Base-by-base conservation (phyloP, 2,113 vertebrate species). In the Sinocyclocheilus anophthalmus region DNA sequence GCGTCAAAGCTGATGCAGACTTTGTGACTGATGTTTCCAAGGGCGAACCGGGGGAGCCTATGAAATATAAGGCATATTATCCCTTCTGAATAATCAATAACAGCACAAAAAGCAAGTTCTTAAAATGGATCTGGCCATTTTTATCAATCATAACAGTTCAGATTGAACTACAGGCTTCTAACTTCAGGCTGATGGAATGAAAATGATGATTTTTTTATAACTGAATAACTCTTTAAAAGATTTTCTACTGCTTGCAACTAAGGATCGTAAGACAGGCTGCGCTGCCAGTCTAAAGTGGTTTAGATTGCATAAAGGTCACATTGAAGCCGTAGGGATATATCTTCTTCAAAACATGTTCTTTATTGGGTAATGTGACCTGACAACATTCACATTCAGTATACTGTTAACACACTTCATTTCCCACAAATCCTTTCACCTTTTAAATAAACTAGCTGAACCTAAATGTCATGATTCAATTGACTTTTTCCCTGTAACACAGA, bases 1-100 rank as follows among this genome's bases (percentile, higher is more conserved):
- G 90, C 0, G 94, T 97, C 86, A 98, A 93, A 7, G 94, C 94
- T 2, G 96, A 95, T 77, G 96, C 78, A 1, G 96, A 96, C 90
- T 97, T 99, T 88, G 95, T 96, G 93, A 98, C 95, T 61, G 95
- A 90, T 85, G 97, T 93, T 50, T 96, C 95, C 90, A 93, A 87
- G 1, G 98, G 98, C 0, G 97, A 93, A 1, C 97, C 96, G 0
- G 98, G 98, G 65, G 97, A 95, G 10, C 98, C 98, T 98, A 91
- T 1, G 24, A 50, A 26, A 4, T 76, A 85, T 5, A 67, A 76
- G 16, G 4, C 22, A 20, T 1, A 55, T 75, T 45, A 48, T 13
- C 30, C 30, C 39, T 39, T 78, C 39, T 37, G 50, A 59, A 78
- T 18, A 20, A 59, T 78, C 30, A 22, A 78, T 59, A 78, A 78